These are phyloP conservation scores for Cydia splendana DNA, from an alignment of 1,140 invertebrate genomes.

Conservation along the genomic window DNA sequence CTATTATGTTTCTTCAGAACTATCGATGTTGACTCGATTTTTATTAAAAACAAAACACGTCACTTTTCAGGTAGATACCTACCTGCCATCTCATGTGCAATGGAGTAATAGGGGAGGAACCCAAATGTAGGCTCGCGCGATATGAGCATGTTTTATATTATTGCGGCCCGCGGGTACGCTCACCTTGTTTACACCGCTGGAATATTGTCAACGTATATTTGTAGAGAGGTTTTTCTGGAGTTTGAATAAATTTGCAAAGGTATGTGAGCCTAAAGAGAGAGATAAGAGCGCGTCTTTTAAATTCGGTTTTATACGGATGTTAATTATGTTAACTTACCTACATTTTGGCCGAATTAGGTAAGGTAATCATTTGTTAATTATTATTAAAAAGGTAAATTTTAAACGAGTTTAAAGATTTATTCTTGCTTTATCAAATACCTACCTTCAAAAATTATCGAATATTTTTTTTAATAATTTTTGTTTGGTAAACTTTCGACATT, in stretches of 20 bases:
- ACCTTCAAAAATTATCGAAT: no score
- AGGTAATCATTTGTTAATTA: no score
- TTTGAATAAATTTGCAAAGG: constrained; percentile 8
- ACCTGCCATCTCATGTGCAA: constrained; percentile 2
- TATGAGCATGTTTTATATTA: constrained; percentile 75
- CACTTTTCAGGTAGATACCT: constrained; percentile 10
- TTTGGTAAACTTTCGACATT: no score
- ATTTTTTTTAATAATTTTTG: no score
- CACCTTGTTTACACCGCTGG: constrained; percentile 62
- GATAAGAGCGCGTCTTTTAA: not conserved
- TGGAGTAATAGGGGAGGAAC: constrained; percentile 47
- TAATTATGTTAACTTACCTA: no score
- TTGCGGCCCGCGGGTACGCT: constrained; percentile 56
- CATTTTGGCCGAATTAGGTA: no score
- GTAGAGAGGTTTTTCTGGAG: not conserved
- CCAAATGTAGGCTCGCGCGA: constrained; percentile 57
- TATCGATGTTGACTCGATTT: not conserved
- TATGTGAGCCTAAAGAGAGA: not conserved
- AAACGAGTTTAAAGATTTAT: no score
- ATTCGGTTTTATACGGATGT: not conserved
- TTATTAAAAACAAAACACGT: constrained; percentile 27
- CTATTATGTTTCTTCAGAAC: not conserved
- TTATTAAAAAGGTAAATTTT: no score
- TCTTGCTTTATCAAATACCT: no score
- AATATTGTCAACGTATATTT: constrained; percentile 34